These are phyloP conservation scores for Arrhopalites spinosus DNA, from an alignment of 2,888 invertebrate species.

Conservation along the genomic window DNA sequence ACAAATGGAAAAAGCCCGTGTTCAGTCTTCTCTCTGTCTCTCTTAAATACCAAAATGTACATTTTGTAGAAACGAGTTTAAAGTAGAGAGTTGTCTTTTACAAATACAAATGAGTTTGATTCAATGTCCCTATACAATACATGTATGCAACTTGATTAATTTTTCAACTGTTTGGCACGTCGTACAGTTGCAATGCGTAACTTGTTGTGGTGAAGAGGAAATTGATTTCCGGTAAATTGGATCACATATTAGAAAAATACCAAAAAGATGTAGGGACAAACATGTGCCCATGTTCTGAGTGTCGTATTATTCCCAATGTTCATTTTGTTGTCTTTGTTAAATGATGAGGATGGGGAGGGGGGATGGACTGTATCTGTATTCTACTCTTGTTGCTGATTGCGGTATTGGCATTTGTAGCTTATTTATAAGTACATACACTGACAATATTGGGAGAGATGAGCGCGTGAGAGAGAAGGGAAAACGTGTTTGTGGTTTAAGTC, in stretches of 20 bases:
- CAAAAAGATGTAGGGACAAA: too few species aligned
- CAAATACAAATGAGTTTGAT: constrained; percentile 26
- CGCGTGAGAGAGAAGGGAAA: background rate
- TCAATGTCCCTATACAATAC: background rate
- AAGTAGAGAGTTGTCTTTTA: background rate
- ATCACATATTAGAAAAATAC: too few species aligned
- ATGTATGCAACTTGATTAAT: constrained; percentile 15
- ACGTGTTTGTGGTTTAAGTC: constrained; percentile 2
- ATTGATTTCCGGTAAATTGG: too few species aligned
- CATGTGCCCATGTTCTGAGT: too few species aligned
- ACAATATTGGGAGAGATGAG: background rate
- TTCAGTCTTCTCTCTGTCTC: background rate
- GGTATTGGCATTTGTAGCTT: background rate
- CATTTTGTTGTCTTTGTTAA: too few species aligned
- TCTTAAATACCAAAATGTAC: constrained; percentile 8
- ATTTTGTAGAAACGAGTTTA: constrained; percentile 34
- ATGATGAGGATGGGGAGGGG: too few species aligned
- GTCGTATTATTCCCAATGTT: too few species aligned
- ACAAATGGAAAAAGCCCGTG: background rate
- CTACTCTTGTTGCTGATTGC: background rate
- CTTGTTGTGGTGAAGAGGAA: background rate
- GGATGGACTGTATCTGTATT: too few species aligned
- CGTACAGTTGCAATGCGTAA: background rate
- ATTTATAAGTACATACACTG: background rate
- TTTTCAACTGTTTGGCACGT: constrained; percentile 11